Base-by-base conservation (phyloP, 2,888 invertebrate species). In the Agriotes lineatus region DNA sequence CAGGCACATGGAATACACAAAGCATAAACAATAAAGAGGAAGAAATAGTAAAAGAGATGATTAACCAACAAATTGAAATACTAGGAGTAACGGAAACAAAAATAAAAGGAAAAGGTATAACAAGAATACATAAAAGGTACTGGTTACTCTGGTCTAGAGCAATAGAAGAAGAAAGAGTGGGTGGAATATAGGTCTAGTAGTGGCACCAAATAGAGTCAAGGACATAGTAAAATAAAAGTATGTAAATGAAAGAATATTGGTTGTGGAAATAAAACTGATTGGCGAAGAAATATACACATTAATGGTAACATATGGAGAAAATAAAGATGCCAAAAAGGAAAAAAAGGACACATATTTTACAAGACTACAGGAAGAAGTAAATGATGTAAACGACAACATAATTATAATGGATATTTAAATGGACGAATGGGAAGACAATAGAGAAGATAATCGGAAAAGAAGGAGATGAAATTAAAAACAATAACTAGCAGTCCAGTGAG, bases 331-430 rank as follows among this genome's bases (percentile, higher is more conserved):
- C 35, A 57, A 30, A 18, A 57, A 57, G 37, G 39, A 57, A 37
- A 12, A 54, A 30, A 54, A 54, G 14, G 30, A 54, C 14, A 57
- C 35, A 18, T 42, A 14, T 4, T 57, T 57, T 12, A 30, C 6
- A 4, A 30, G 33, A 39, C 5, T 35, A 30, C 54, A 54, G n/a
- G 22, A 54, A 30, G 22, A 57, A 37, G 35, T 56, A 56, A n/a
- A n/a, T n/a, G 25, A 25, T 3, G 57, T 33, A 7, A 62, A 35
- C 16, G 22, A 19, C 19, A 16, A 33, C 45, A 18, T 35, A 44
- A 35, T 25, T 30, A 64, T 35, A 64, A 64, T 33, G 64, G 33
- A 60, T 6, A n/a, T 37, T 6, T 37, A n/a, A 37, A 37, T 37
- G 37, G 37, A n/a, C 9, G 37, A 6, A n/a, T 16, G 50, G 20